Percentiles rank a stretch among this genome's conserved stretches.
Conservation (phyloP, 2,797 vertebrate genomes). For the Clamator glandarius region DNA sequence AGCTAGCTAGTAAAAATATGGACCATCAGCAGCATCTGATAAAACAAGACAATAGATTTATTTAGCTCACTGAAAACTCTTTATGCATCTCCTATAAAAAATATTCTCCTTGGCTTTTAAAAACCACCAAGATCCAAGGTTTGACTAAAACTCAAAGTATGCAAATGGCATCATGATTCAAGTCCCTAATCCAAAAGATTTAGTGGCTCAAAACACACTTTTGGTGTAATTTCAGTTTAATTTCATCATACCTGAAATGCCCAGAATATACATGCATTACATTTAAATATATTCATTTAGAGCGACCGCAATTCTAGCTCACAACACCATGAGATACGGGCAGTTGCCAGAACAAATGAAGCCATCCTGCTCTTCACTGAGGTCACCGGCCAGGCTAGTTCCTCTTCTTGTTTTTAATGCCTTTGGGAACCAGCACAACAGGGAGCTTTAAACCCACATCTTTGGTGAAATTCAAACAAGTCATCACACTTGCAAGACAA, state of each 20-base stretch:
- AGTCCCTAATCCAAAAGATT: slow-evolving; percentile 6
- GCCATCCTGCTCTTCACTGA: background rate
- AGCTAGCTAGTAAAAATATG: slow-evolving; percentile 46
- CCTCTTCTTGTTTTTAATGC: background rate
- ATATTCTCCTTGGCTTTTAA: slow-evolving; percentile 43
- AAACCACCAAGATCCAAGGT: slow-evolving; percentile 31
- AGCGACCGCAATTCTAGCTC: background rate
- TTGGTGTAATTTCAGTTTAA: background rate
- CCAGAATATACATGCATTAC: background rate
- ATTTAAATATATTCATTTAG: background rate
- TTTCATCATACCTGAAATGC: background rate
- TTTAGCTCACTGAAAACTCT: slow-evolving; percentile 4
- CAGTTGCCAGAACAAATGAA: background rate
- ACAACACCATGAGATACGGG: background rate
- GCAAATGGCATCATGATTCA: background rate
- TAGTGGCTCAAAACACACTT: background rate
- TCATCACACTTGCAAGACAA: background rate
- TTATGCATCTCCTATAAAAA: slow-evolving; percentile 50
- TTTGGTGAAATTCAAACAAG: background rate
- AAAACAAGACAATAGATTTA: background rate
- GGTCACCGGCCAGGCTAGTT: background rate
- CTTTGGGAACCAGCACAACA: background rate
- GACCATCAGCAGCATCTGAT: slow-evolving; percentile 28
- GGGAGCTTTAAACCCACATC: background rate
- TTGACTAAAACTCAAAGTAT: slow-evolving; percentile 5